Evolutionary conservation across 2,888 invertebrate genomes (phyloP).

Genomic region (Conchocele bisecta): DNA sequence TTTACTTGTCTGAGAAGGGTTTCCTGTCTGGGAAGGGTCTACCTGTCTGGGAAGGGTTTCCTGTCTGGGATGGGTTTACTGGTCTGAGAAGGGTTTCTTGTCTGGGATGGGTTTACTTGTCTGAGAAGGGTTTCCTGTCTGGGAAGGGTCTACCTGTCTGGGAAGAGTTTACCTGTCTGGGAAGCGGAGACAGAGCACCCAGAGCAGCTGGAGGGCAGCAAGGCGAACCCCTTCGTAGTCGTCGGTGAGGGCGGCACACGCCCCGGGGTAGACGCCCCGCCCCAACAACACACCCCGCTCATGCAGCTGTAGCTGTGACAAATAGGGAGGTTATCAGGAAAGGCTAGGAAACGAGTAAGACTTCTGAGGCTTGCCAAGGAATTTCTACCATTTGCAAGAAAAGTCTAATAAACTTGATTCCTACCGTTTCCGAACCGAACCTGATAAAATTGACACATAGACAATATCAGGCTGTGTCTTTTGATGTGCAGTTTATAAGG

Average conservation of each 20-base stretch:
- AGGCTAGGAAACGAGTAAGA: not conserved
- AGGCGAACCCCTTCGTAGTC: constrained; percentile 96
- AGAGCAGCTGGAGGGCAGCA: constrained; percentile 92
- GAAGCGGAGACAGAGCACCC: constrained; percentile 92
- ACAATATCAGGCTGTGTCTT: too few species aligned
- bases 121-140: too few species aligned
- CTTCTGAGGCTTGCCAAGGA: not conserved
- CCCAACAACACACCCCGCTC: constrained; percentile 92
- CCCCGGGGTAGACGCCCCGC: constrained; percentile 87
- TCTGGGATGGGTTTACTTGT: too few species aligned
- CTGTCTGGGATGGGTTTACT: too few species aligned
- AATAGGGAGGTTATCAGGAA: not conserved
- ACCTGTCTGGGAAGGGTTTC: too few species aligned
- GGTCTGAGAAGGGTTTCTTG: too few species aligned
- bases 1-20: too few species aligned
- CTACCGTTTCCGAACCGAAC: too few species aligned
- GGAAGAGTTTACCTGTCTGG: constrained; percentile 90
- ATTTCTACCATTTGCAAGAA: not conserved
- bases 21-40: too few species aligned
- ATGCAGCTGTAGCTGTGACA: constrained; percentile 86
- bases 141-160: too few species aligned
- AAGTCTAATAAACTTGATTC: not conserved
- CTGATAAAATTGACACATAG: too few species aligned
- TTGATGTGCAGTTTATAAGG: too few species aligned
- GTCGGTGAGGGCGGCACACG: constrained; percentile 91